Evolutionary conservation across 1,140 invertebrate species (phyloP), one percentile per base, ranked within the genome.

Genomic region (Macrobrachium rosenbergii): DNA sequence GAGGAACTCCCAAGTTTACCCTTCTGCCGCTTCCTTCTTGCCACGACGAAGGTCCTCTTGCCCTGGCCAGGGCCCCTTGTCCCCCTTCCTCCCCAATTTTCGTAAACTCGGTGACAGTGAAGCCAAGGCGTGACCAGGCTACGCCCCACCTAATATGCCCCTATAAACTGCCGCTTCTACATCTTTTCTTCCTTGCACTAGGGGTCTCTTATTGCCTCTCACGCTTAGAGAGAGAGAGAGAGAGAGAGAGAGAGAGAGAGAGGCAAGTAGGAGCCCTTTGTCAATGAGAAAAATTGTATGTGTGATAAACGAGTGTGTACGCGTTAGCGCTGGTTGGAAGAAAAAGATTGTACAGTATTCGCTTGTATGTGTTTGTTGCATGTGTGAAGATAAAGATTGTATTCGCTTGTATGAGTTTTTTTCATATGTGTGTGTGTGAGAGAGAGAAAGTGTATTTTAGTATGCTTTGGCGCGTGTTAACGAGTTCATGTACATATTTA

Each of bases 231-330:
- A 73, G 69, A 73, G 69, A 73, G 69, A 73, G 69, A 73, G 69
- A 73, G 69, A 73, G 69, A 73, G 69, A 73, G 69, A 73, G 69
- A 73, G 69, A 73, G 69, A 73, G 69, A 73, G 63, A 64, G 63
- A 64, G 63, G 21, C 17, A 64, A 21, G 21, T 2, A 5, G 63
- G 3, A 37, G 11, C 10, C 10, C 67, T 16, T 21, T 72, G 16
- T 23, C 43, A 73, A 37, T 16, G 69, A 73, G 23, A 72, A 72
- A 16, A 23, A 23, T 23, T 73, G 43, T 73, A 37, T 23, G 21
- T 23, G 21, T 37, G 28, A 37, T 37, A 37, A 37, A 37, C 28
- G 28, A 37, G 28, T 37, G 28, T 37, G 28, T 37, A 37, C 28
- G 28, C n/a, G 28, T 37, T 37, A 2, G 1, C 28, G 28, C 28